Percentiles rank a stretch among this genome's conserved stretches.
Conservation (phyloP, 2,113 vertebrate species). For the Genyomyrus donnyi region DNA sequence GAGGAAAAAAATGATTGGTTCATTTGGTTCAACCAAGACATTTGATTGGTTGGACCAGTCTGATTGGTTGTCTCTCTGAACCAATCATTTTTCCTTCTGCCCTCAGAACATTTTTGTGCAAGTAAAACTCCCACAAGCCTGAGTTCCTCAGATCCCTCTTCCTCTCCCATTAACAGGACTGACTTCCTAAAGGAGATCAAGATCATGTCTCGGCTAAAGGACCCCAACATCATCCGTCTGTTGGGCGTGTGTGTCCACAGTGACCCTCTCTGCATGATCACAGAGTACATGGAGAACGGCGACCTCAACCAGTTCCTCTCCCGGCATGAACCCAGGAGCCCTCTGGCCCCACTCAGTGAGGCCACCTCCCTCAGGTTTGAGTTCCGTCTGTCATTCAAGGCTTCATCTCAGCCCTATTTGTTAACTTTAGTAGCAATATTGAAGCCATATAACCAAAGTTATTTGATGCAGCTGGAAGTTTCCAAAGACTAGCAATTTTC, state of each 20-base stretch:
- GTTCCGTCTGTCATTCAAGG: background rate
- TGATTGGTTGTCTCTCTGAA: no score
- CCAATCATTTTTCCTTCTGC: no score
- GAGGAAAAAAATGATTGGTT: no score
- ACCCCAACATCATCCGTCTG: constrained; percentile 90
- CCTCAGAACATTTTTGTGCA: no score
- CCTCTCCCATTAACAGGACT: constrained; percentile 62
- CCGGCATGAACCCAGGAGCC: constrained; percentile 62
- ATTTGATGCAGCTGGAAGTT: background rate
- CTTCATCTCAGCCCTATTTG: background rate
- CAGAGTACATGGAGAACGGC: constrained; percentile 97
- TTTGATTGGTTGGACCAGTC: no score
- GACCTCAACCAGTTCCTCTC: constrained; percentile 97
- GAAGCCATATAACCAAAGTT: background rate
- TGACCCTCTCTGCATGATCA: constrained; percentile 94
- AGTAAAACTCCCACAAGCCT: no score
- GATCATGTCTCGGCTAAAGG: constrained; percentile 91
- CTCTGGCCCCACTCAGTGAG: background rate
- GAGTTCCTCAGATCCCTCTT: background rate
- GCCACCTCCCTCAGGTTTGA: constrained; percentile 63
- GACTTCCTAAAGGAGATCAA: constrained; percentile 98
- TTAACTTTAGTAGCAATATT: background rate
- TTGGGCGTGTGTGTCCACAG: constrained; percentile 85
- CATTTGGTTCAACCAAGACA: no score
- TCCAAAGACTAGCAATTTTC: background rate